A percentile compares a stretch with the other conserved stretches of the same genome.
phyloP scores from a whole-genome alignment of 35 echinoderm and acorn worm genomes.

The Stichopus chloronotus region DNA sequence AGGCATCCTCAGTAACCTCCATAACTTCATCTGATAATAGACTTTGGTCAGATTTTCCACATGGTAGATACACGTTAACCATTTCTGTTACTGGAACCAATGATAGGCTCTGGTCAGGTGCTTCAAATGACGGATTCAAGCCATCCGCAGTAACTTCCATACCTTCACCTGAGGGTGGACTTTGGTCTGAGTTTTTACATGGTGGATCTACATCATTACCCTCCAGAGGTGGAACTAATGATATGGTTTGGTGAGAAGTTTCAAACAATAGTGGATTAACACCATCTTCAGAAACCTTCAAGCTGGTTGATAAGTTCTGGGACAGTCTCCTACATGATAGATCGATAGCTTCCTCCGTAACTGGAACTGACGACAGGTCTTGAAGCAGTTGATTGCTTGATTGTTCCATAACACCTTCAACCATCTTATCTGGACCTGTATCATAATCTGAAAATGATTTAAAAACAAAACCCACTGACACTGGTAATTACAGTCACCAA shows the following conservation, averaged over 20 bases:
- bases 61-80: background rate
- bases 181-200: background rate
- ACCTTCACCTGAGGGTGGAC: background rate
- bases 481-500: too few relatives aligned
- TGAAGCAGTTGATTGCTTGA: background rate
- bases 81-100: background rate
- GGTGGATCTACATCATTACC: constrained; percentile 3
- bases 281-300: background rate
- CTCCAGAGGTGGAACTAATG: background rate
- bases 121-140: background rate
- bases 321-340: background rate
- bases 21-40: background rate
- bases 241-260: background rate
- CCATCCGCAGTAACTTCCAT: background rate
- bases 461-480: too few relatives aligned
- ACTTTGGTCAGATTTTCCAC: background rate
- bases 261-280: background rate
- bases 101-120: background rate
- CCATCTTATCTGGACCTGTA: background rate
- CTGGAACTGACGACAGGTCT: background rate
- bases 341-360: background rate
- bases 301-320: background rate
- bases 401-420: background rate
- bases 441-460: too few relatives aligned
- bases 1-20: background rate